Conservation (phyloP, 2,113 vertebrate species). For the Tachysurus fulvidraco region DNA sequence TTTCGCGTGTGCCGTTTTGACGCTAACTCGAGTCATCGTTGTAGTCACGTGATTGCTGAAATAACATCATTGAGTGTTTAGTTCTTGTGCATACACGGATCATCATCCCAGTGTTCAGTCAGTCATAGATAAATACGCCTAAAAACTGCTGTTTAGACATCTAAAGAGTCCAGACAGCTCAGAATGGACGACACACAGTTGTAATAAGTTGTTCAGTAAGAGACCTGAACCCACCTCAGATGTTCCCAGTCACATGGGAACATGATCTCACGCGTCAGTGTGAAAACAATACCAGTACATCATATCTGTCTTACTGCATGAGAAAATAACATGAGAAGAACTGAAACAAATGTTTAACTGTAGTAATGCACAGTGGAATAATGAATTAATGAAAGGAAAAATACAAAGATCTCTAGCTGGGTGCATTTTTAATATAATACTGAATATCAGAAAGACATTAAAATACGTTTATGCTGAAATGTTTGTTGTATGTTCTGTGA, state of each 20-base stretch:
- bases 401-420: not conserved
- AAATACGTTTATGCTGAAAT: not conserved
- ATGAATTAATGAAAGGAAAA: not conserved
- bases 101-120: not conserved
- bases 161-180: not conserved
- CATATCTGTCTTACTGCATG: not conserved
- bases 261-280: not conserved
- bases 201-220: not conserved
- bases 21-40: not conserved
- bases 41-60: not conserved
- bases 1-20: not conserved
- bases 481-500: no score
- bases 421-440: not conserved
- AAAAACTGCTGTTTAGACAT: not conserved
- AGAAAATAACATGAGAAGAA: not conserved
- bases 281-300: not conserved
- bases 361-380: not conserved
- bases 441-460: not conserved
- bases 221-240: not conserved
- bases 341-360: not conserved
- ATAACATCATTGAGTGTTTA: not conserved
- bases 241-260: not conserved
- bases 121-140: not conserved
- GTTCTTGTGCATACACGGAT: not conserved
- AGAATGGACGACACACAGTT: not conserved